Evolutionary conservation across 2,113 vertebrate genomes (phyloP).

Genomic region (Anseranas semipalmata): DNA sequence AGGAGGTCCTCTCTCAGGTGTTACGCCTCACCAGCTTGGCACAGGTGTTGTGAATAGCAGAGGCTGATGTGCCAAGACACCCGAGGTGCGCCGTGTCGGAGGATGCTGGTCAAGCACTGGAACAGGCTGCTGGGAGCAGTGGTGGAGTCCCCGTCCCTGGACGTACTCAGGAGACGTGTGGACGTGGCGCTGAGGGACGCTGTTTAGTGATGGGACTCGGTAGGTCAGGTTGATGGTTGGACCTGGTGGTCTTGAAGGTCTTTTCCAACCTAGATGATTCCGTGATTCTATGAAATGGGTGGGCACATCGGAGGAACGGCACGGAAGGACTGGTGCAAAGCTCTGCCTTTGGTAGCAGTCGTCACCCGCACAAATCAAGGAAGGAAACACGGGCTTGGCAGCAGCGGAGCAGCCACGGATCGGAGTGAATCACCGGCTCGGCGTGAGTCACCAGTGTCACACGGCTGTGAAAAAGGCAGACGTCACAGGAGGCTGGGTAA

Average conservation of each 20-base stretch:
- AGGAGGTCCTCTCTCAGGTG: not conserved
- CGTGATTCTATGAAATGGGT: not conserved
- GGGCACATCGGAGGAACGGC: not conserved
- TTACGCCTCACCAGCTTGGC: not conserved
- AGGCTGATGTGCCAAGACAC: not conserved
- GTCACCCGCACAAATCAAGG: not conserved
- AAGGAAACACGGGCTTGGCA: not conserved
- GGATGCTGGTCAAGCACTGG: not conserved
- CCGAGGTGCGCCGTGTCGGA: accelerated
- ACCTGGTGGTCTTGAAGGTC: too few relatives aligned
- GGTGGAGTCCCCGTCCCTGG: not conserved
- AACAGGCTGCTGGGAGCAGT: too few relatives aligned
- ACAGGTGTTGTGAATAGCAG: not conserved
- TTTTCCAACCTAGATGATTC: too few relatives aligned
- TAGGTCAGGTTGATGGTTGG: not conserved
- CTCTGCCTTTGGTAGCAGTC: not conserved
- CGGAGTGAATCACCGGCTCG: conserved; percentile 17
- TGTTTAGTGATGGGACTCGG: not conserved
- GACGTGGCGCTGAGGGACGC: not conserved
- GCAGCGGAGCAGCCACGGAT: not conserved
- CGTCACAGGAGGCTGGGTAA: not conserved
- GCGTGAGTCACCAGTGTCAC: conserved; percentile 17
- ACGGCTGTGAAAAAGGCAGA: not conserved
- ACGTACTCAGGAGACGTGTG: not conserved
- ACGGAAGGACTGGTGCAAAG: not conserved